Conservation (phyloP, 1,140 invertebrate species). For the Hydropsyche tenuis region DNA sequence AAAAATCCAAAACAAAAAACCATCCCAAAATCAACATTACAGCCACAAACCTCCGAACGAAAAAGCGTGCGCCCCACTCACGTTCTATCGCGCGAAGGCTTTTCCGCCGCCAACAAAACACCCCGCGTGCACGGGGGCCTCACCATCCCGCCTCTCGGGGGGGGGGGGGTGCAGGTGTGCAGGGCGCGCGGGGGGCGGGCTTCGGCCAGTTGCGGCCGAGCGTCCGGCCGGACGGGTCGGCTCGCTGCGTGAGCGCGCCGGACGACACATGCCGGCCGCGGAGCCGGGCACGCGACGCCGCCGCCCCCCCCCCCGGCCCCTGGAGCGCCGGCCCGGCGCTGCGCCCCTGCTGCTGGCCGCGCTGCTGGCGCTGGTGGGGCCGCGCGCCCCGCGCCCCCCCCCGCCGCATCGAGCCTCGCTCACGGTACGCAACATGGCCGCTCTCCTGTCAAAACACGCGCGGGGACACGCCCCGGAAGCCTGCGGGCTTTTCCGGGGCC, state of each 20-base stretch:
- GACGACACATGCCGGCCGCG: slow-evolving; percentile 1
- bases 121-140: no score
- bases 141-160: no score
- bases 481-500: not conserved
- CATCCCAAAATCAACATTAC: no score
- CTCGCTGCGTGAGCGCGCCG: not conserved
- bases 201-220: slow-evolving; percentile 6
- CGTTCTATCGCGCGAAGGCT: no score
- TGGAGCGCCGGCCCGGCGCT: not conserved
- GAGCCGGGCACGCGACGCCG: not conserved
- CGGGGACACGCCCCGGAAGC: not conserved
- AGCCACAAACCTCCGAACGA: no score
- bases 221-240: slow-evolving; percentile 1
- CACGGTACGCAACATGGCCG: slow-evolving; percentile 9
- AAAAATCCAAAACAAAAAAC: no score
- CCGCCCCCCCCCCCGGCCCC: not conserved
- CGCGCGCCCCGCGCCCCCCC: not conserved
- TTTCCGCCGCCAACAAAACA: no score
- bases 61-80: no score
- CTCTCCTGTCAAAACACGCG: slow-evolving; percentile 7
- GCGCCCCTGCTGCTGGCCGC: not conserved
- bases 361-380: not conserved
- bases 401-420: not conserved
- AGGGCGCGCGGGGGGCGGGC: not conserved
- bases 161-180: not conserved